These are phyloP conservation scores for Rhyacophila brunnea DNA, from an alignment of 1,140 invertebrate genomes.

Conservation along the genomic window DNA sequence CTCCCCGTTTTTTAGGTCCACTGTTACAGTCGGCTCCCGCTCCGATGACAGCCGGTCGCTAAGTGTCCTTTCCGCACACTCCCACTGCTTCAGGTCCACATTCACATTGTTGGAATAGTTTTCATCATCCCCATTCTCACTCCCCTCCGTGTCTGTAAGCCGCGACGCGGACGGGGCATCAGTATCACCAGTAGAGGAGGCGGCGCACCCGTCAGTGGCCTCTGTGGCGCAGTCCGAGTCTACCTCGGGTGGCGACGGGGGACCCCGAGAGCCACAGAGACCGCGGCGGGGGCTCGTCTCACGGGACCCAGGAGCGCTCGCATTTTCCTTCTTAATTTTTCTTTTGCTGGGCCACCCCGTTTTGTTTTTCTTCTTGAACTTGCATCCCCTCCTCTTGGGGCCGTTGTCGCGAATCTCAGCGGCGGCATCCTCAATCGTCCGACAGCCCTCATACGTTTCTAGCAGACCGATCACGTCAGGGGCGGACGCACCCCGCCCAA, in stretches of 20 bases:
- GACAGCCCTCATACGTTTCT: constrained; percentile 23
- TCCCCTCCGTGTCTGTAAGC: constrained; percentile 14
- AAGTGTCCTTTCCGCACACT: constrained; percentile 8
- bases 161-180: not conserved
- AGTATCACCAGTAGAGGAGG: constrained; percentile 7
- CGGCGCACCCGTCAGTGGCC: constrained; percentile 21
- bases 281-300: constrained; percentile 19
- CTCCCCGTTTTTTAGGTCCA: constrained; percentile 41
- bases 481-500: constrained; percentile 9
- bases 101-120: not conserved
- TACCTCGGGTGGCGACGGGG: not conserved
- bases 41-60: constrained; percentile 6
- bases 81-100: constrained; percentile 9
- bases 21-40: not conserved
- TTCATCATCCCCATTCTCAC: constrained; percentile 12
- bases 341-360: constrained; percentile 53
- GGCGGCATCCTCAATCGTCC: constrained; percentile 21
- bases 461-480: constrained; percentile 24
- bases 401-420: constrained; percentile 44
- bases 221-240: constrained; percentile 31
- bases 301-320: constrained; percentile 40
- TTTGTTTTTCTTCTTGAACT: constrained; percentile 53
- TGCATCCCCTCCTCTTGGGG: constrained; percentile 39
- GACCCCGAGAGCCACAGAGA: not conserved
- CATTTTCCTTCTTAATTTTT: constrained; percentile 41